Conservation (phyloP, 2,113 vertebrate genomes). For the Aleadryas rufinucha region DNA sequence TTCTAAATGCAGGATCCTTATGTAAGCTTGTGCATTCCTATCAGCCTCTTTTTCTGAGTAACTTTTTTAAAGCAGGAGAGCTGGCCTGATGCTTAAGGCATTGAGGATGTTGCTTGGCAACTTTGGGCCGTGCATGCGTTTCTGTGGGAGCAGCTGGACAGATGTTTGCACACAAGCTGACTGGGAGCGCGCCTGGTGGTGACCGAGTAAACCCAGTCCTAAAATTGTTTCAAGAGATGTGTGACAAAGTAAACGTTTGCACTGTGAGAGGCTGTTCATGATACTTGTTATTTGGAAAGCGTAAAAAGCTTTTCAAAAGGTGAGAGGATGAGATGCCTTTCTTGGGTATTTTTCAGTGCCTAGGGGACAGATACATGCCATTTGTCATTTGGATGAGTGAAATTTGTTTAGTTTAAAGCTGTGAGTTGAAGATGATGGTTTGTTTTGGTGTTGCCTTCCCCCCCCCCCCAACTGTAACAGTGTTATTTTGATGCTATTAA, state of each 20-base stretch:
- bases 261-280: background rate
- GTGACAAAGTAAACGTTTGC: constrained; percentile 36
- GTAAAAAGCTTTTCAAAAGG: background rate
- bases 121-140: background rate
- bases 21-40: background rate
- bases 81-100: background rate
- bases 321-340: background rate
- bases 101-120: background rate
- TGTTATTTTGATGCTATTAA: background rate
- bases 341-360: background rate
- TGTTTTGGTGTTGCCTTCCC: background rate
- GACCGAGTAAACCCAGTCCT: background rate
- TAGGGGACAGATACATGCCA: background rate
- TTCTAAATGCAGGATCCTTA: background rate
- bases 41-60: background rate
- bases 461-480: background rate
- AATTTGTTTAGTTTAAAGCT: background rate
- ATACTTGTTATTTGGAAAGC: background rate
- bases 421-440: background rate
- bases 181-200: background rate
- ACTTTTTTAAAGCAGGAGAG: background rate
- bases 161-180: constrained; percentile 33
- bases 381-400: background rate
- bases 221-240: background rate
- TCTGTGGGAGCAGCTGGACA: background rate